Conservation (phyloP, 2,888 invertebrate genomes). For the Koerneria pararmatus region DNA sequence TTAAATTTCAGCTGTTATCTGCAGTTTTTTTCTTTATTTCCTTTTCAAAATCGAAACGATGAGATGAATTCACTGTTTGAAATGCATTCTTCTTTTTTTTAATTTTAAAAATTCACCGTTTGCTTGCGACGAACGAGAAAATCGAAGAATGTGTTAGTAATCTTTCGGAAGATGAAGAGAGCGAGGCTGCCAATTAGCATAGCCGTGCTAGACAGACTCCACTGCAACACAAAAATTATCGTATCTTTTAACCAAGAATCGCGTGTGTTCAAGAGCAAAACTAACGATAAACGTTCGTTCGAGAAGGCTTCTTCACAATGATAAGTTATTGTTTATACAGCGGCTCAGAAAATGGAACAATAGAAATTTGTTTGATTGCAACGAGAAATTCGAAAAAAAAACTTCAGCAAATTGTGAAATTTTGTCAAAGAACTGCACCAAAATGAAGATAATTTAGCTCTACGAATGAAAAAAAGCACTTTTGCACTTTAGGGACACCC, state of each 20-base stretch:
- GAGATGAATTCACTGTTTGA: neutral
- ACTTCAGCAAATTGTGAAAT: no score
- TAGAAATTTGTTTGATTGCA: no score
- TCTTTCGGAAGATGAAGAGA: neutral
- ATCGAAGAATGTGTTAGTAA: conserved; percentile 18
- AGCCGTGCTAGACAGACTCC: no score
- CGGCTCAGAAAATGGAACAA: no score
- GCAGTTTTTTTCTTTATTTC: neutral
- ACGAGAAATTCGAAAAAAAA: no score
- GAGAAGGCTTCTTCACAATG: neutral
- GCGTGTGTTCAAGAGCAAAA: neutral
- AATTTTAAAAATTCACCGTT: no score
- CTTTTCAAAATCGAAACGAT: neutral
- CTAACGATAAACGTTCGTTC: neutral
- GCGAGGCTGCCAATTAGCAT: neutral
- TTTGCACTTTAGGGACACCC: no score
- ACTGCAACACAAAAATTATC: no score
- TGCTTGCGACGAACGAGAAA: conserved; percentile 17
- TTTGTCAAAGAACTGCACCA: no score
- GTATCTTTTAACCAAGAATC: neutral
- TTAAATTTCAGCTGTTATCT: neutral
- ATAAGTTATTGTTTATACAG: neutral
- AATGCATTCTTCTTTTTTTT: no score
- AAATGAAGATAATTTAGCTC: no score
- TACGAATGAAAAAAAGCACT: no score